These are phyloP conservation scores for Tamandua tetradactyla DNA, from an alignment of 2,797 vertebrate genomes.

Conservation along the genomic window DNA sequence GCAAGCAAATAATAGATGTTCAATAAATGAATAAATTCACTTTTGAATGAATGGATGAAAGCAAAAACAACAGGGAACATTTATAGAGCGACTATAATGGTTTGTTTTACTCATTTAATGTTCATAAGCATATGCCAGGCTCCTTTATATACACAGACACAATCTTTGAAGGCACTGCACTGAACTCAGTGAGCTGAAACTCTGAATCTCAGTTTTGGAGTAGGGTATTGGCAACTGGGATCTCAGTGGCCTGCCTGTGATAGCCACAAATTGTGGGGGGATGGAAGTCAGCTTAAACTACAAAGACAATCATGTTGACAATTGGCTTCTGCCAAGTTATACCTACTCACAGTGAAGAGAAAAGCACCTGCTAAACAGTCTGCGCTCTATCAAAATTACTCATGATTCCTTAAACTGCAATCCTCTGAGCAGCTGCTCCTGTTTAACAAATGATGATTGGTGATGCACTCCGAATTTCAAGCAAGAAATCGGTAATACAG, in stretches of 20 bases:
- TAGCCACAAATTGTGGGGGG: neutral
- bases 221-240: neutral
- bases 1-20: neutral
- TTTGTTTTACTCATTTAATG: neutral
- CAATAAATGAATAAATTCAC: too few species aligned
- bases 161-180: neutral
- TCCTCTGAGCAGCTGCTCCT: neutral
- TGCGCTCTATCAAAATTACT: neutral
- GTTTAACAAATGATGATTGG: constrained; percentile 7
- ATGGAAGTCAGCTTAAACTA: neutral
- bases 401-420: neutral
- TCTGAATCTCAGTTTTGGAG: neutral
- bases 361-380: neutral
- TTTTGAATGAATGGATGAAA: neutral
- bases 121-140: neutral
- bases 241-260: neutral
- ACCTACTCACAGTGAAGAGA: neutral
- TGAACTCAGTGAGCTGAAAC: neutral
- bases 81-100: too few species aligned
- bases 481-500: neutral
- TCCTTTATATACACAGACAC: neutral
- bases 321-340: neutral
- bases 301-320: neutral
- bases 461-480: neutral
- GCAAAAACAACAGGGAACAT: neutral